Base-by-base conservation (phyloP, 2,113 vertebrate species). In the Microcebus ravelobensis region DNA sequence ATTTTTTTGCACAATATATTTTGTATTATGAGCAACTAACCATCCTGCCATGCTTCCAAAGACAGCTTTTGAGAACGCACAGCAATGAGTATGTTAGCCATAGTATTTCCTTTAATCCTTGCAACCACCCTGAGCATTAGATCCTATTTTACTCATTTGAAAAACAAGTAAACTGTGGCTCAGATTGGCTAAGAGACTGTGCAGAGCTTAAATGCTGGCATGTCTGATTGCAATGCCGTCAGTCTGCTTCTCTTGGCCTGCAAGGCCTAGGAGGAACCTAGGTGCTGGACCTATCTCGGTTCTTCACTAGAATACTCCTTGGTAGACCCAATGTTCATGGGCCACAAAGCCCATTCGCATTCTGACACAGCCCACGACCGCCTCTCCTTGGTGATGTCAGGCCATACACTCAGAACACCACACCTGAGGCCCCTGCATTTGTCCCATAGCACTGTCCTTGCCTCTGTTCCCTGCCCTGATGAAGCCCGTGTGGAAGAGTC, bases 21-120 rank as follows among this genome's bases (percentile, higher is more conserved):
- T 21, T 34, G 0, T 31, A 4, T 23, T 12, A 6, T 36, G 36
- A 73, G 14, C 21, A 25, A 50, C 17, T 13, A 36, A 70, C 8
- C 2, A 0, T 23, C 76, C 45, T 23, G 10, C 36, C 52, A 3
- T 12, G 9, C 34, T 74, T 61, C n/a, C 29, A 23, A 12, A 39
- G 36, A 50, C 21, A 52, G 42, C 1, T 25, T 25, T 29, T 18
- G 34, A 55, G 13, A 27, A 39, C 0, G 8, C 8, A 29, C 50
- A 0, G 7, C 21, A 25, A 1, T 6, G 12, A 8, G 1, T 50
- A 23, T 13, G 0, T 10, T 1, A 57, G 10, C 65, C 11, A 5
- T 21, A 13, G 34, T 27, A 6, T 48, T 36, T 42, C 63, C 50
- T n/a, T 61, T 11, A 29, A 50, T 50, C 48, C 39, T 63, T 18